Percentiles rank a stretch among this genome's conserved stretches.
These are phyloP conservation scores for Rissa tridactyla DNA, from an alignment of 2,113 vertebrate species.

Conservation along the genomic window DNA sequence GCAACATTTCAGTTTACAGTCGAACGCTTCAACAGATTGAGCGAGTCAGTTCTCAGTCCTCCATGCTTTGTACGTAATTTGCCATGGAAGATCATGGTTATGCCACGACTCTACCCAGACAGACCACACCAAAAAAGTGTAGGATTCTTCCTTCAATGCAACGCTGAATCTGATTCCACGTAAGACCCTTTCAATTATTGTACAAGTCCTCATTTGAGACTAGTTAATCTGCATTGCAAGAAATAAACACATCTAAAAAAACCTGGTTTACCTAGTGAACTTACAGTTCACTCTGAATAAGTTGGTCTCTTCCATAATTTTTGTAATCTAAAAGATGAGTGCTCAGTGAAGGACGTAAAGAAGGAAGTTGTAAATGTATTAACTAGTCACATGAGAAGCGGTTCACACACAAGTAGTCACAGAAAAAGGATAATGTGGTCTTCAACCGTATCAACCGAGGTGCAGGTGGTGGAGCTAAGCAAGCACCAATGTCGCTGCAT, in stretches of 20 bases:
- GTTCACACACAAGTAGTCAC: not conserved
- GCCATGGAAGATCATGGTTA: constrained; percentile 99
- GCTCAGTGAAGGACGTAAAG: not conserved
- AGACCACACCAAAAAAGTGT: constrained; percentile 98
- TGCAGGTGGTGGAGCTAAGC: not conserved
- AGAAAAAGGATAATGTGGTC: not conserved
- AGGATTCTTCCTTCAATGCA: constrained; percentile 98
- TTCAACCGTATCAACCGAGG: not conserved
- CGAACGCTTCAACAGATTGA: constrained; percentile 95
- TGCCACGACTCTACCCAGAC: constrained; percentile 97
- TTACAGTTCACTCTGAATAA: not conserved
- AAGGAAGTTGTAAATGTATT: not conserved
- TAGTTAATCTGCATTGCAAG: not conserved
- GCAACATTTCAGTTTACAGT: constrained; percentile 97
- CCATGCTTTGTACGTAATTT: constrained; percentile 97
- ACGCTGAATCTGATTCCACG: constrained; percentile 99
- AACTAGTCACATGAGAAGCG: not conserved
- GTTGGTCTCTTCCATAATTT: rapidly evolving
- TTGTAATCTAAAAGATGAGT: not conserved
- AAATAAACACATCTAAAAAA: not conserved
- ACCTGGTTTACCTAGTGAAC: not conserved
- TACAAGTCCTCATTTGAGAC: not conserved
- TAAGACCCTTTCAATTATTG: constrained; percentile 74
- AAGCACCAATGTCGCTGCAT: not conserved
- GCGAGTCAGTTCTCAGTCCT: constrained; percentile 96